phyloP scores from a whole-genome alignment of 2,888 invertebrate species.

The Podabrus alpinus region DNA sequence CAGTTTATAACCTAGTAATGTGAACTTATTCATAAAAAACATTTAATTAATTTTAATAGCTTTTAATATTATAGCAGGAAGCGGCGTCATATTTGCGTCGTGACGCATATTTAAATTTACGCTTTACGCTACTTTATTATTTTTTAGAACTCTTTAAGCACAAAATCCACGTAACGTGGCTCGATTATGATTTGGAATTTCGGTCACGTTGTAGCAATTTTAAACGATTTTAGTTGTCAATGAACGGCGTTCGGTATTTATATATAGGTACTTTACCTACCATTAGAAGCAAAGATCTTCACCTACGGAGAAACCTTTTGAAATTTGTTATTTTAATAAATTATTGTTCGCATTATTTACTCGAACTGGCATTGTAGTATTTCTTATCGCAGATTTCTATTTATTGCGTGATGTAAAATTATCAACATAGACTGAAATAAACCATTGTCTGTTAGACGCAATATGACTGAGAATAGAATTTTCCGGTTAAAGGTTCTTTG shows the following conservation, averaged over 20 bases:
- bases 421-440: neutral
- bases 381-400: neutral
- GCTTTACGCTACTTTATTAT: neutral
- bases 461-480: neutral
- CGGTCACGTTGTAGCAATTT: conserved; percentile 17
- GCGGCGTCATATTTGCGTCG: neutral
- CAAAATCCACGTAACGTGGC: conserved; percentile 11
- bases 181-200: conserved; percentile 5
- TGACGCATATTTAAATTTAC: neutral
- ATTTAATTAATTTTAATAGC: conserved; percentile 22
- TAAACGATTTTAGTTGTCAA: conserved; percentile 19
- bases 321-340: neutral
- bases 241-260: conserved; percentile 2
- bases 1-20: neutral
- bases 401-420: neutral
- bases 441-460: neutral
- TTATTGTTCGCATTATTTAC: neutral
- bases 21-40: neutral
- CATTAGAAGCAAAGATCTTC: neutral
- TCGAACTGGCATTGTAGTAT: neutral
- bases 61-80: conserved; percentile 21
- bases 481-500: neutral
- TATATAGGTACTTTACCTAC: neutral
- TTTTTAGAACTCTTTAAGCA: conserved; percentile 4
- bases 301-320: neutral